Conservation (phyloP, 2,797 vertebrate species). For the Loriculus beryllinus region DNA sequence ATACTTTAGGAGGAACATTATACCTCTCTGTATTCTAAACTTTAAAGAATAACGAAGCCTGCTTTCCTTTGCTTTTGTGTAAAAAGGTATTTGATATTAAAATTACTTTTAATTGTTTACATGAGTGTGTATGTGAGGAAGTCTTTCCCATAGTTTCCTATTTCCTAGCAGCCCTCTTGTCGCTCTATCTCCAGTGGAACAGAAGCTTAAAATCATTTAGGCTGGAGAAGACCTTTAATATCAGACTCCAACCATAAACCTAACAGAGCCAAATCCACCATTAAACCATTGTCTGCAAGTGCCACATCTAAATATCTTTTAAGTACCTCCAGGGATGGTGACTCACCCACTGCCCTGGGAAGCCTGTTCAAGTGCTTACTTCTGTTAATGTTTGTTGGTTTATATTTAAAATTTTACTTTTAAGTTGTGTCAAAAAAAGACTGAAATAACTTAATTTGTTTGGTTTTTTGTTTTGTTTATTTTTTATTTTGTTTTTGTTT, state of each 20-base stretch:
- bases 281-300: neutral
- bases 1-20: neutral
- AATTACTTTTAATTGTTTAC: neutral
- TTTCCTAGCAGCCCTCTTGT: neutral
- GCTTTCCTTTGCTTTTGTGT: neutral
- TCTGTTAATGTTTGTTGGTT: neutral
- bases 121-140: neutral
- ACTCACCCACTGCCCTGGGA: neutral
- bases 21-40: neutral
- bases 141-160: neutral
- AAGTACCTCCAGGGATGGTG: neutral
- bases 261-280: neutral
- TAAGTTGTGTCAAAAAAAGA: neutral
- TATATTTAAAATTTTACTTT: neutral
- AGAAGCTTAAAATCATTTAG: neutral
- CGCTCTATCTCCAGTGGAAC: neutral
- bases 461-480: too few species aligned
- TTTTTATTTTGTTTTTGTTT: too few species aligned
- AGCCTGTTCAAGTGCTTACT: neutral
- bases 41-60: neutral
- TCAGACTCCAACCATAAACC: neutral
- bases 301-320: neutral
- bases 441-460: neutral
- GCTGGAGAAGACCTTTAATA: neutral
- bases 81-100: neutral